Evolutionary conservation across 2,888 invertebrate species (phyloP), one percentile per base, ranked within the genome.

Genomic region (Agrochola macilenta): DNA sequence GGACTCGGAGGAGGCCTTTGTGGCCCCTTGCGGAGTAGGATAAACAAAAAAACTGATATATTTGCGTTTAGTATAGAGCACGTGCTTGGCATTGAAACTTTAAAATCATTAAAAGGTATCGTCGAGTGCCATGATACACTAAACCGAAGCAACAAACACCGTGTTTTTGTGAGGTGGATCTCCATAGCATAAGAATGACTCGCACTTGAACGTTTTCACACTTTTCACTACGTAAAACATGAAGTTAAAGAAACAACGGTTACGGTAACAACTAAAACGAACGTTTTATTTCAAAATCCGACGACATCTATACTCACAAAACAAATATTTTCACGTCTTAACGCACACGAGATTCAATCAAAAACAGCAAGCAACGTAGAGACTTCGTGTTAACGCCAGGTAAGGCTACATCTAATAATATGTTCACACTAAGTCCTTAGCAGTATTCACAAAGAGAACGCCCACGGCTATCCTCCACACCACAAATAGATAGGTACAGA

Each of bases 381-480:
- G 2, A 64, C 11, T 77, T 63, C 39, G 60, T 73, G 57, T 65
- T 72, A 65, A 69, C 46, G 60, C 14, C n/a, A 69, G 74, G 61
- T 85, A 73, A 58, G 52, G 60, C 54, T 72, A 63, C 60, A 57
- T 54, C 35, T 74, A 71, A 60, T 74, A 71, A 60, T 49, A 60
- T 69, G 49, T 58, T 85, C 74, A 69, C 81, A 74, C 68, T 26
- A 64, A 60, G 61, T 85, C 60, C 57, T 80, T 74, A 66, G 35
- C 54, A 57, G 46, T 12, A 54, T 58, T 76, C 46, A 81, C 86
- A 85, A 82, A 85, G 76, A 82, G 65, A 61, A 81, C 30, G 72
- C 82, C 65, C 12, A 5, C 11, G 82, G 82, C 82, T 72, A 76
- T 76, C 23, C n/a, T 20, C 1, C 8, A 12, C 7, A 54, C 61